phyloP scores from a whole-genome alignment of 2,797 vertebrate genomes.

The Cyprinodon diabolis region DNA sequence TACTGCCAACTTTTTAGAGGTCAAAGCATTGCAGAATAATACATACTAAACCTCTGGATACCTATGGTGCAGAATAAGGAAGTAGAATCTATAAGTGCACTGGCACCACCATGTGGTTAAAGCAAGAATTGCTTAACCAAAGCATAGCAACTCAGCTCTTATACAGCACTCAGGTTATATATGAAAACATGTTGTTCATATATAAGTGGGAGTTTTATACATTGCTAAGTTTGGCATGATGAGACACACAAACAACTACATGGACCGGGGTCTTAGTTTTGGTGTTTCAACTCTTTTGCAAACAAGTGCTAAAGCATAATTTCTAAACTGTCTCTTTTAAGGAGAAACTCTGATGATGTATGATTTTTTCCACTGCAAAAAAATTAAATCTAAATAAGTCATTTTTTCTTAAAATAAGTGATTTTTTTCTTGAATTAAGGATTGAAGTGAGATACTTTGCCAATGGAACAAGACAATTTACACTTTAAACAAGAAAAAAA shows the following conservation, averaged over 20 bases:
- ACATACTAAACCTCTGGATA: conserved; percentile 5
- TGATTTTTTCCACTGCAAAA: too few species aligned
- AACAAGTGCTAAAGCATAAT: conserved; percentile 45
- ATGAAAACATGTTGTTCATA: conserved; percentile 4
- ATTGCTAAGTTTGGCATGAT: conserved; percentile 23
- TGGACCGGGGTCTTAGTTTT: conserved; percentile 17
- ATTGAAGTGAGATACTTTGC: too few species aligned
- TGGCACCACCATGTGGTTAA: conserved; percentile 61
- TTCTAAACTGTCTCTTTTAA: conserved; percentile 10
- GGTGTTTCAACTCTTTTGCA: conserved; percentile 26
- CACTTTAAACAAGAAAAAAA: too few species aligned
- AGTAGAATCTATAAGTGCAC: conserved; percentile 35
- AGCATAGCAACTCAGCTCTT: not conserved
- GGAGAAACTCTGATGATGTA: conserved; percentile 2
- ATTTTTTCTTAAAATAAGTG: too few species aligned
- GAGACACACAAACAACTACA: conserved; percentile 8
- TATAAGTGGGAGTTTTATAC: conserved; percentile 2
- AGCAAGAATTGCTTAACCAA: not conserved
- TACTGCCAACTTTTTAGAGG: not conserved
- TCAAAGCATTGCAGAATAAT: not conserved
- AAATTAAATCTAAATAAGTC: too few species aligned
- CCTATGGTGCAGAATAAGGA: conserved; percentile 18
- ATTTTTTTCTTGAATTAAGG: too few species aligned
- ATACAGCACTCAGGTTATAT: not conserved
- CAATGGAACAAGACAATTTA: too few species aligned